These are phyloP conservation scores for Mus musculus DNA, from an alignment of 2,113 vertebrate species.

Conservation along the genomic window DNA sequence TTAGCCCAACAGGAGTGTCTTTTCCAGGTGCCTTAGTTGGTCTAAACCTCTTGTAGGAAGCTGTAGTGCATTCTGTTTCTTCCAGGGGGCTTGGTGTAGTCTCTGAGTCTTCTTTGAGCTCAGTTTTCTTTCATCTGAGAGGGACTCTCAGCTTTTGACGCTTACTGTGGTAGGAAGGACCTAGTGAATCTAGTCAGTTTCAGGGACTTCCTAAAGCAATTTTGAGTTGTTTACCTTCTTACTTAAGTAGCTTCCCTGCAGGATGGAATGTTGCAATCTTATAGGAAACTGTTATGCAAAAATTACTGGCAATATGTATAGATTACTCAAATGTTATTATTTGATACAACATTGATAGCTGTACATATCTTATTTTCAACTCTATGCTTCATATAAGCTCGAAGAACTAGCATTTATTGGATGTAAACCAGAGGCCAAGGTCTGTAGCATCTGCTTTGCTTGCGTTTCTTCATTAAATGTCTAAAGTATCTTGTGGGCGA, in stretches of 20 bases:
- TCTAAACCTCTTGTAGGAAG: not conserved
- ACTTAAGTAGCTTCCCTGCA: not conserved
- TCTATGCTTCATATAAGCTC: not conserved
- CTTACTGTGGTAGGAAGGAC: not conserved
- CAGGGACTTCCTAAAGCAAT: not conserved
- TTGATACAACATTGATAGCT: conserved; percentile 48
- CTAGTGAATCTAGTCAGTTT: not conserved
- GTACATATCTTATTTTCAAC: conserved; percentile 52
- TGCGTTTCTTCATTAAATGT: not conserved
- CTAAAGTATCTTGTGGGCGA: not conserved
- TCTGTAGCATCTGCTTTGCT: not conserved
- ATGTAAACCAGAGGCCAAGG: not conserved
- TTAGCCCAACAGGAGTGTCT: not conserved
- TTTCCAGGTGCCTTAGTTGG: not conserved
- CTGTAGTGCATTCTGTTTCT: not conserved
- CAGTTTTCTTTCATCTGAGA: not conserved
- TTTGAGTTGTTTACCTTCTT: not conserved
- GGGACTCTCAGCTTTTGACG: not conserved
- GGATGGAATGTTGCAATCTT: not conserved
- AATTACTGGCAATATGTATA: conserved; percentile 59
- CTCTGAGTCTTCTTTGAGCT: not conserved
- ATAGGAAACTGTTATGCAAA: not conserved
- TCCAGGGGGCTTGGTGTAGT: not conserved
- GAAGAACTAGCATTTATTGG: not conserved
- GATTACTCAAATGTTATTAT: conserved; percentile 65